Base-by-base conservation (phyloP, 1,140 invertebrate genomes). In the Eciton burchellii region DNA sequence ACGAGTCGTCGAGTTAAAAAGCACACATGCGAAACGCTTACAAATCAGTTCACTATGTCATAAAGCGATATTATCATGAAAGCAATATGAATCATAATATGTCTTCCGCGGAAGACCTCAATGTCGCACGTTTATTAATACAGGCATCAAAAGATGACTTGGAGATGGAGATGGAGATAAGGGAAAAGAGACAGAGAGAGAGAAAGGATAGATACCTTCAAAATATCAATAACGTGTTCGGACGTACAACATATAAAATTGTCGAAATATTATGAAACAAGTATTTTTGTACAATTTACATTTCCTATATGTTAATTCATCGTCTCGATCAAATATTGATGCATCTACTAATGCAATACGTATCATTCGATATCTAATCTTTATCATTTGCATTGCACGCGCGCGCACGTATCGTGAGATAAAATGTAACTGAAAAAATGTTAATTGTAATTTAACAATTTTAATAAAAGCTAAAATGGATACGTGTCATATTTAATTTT, bases 371-470 rank as follows among this genome's bases (percentile, higher is more conserved):
- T 65, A 35, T 35, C 35, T 59, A 73, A 60, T 12, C 66, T 35
- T 35, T 65, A 19, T 76, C 29, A 63, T 77, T 5, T 11, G 21
- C 29, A 5, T 65, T 3, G n/a, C n/a, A n/a, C n/a, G n/a, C n/a
- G n/a, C n/a, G n/a, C n/a, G n/a, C 49, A 65, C 12, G 12, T 73
- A 60, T 45, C 19, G 47, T 26, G 8, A 52, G 2, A 24, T 41
- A 79, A 70, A 70, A 79, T 79, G 49, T 70, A n/a, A n/a, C n/a
- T n/a, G n/a, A n/a, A n/a, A n/a, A n/a, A n/a, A n/a, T n/a, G n/a
- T n/a, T n/a, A n/a, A n/a, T n/a, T n/a, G n/a, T n/a, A 45, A 79
- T 41, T 70, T 79, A 79, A 79, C 54, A 56, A 79, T 79, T 49
- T 16, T 52, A 66, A 77, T 66, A 66, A 41, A 74, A 21, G 35